phyloP scores from a whole-genome alignment of 2,888 invertebrate genomes.

The Papilio gigon region DNA sequence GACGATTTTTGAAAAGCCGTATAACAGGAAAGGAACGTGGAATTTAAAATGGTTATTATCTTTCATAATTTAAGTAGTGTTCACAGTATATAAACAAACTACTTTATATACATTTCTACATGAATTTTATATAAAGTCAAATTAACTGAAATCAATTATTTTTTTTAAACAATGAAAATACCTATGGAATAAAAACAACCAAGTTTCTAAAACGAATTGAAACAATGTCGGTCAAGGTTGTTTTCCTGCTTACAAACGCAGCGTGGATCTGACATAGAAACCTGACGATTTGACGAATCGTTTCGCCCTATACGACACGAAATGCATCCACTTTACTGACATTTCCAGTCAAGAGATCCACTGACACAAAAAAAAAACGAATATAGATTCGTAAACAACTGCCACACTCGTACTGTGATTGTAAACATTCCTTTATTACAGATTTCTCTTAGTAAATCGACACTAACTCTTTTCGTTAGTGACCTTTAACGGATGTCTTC shows the following conservation, averaged over 20 bases:
- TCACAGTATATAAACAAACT: too few relatives aligned
- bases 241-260: constrained; percentile 3
- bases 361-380: constrained; percentile 3
- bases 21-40: too few relatives aligned
- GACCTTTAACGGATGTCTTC: too few relatives aligned
- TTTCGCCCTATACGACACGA: not conserved
- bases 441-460: not conserved
- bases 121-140: too few relatives aligned
- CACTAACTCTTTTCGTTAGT: not conserved
- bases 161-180: not conserved
- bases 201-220: not conserved
- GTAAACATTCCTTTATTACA: not conserved
- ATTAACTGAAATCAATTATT: not conserved
- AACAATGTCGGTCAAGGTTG: constrained; percentile 1
- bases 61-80: too few relatives aligned
- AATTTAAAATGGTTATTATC: too few relatives aligned
- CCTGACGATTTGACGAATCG: constrained; percentile 19
- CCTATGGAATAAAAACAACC: not conserved
- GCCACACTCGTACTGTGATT: not conserved
- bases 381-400: not conserved
- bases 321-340: not conserved
- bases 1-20: too few relatives aligned
- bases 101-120: too few relatives aligned
- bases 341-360: not conserved
- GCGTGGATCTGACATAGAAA: constrained; percentile 12